Evolutionary conservation across 2,888 invertebrate genomes (phyloP), one percentile per base, ranked within the genome.

Genomic region (Cacoxenus indagator): DNA sequence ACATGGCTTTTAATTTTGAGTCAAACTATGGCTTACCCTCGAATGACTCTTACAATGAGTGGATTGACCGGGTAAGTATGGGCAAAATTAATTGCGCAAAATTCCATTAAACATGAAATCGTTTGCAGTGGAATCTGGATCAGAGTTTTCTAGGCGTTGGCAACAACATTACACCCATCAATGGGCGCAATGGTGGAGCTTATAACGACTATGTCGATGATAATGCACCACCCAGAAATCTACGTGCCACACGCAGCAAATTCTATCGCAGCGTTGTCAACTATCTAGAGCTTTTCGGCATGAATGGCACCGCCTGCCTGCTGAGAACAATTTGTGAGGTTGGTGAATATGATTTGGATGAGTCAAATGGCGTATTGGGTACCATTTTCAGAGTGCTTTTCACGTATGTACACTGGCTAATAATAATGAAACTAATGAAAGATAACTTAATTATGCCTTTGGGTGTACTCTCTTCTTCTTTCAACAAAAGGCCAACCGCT

Each of bases 1-100:
- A 93, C 78, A 88, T 94, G 65, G 93, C 94, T 0, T 93, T 92
- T 83, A 93, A 93, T 87, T 92, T 94, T 81, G 94, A 94, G 81
- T 91, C 92, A 0, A 92, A 91, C 82, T 94, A 93, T 87, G 87
- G 85, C 54, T 85, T 92, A 4, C 91, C 93, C 0, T 89, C 91
- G 26, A 90, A 90, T 0, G 88, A 91, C 70, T 89, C 91, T 0
- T 90, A 91, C 64, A 90, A 91, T 84, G 74, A 90, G 22, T 90
- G 91, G 78, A 90, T 88, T 57, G 82, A 91, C 68, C 90, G 91
- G 64, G 92, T 91, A 84, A 89, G 89, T 86, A 24, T 14, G 43
- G 2, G 43, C 11, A 37, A 43, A 9, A 17, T 9, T 29, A 5
- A 0, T n/a, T 14, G 5, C 17, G 19, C n/a, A 17, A 19, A 6